A percentile compares a stretch with the other conserved stretches of the same genome.
Evolutionary conservation across 2,113 vertebrate species (phyloP).

Genomic region (Chiloscyllium plagiosum): DNA sequence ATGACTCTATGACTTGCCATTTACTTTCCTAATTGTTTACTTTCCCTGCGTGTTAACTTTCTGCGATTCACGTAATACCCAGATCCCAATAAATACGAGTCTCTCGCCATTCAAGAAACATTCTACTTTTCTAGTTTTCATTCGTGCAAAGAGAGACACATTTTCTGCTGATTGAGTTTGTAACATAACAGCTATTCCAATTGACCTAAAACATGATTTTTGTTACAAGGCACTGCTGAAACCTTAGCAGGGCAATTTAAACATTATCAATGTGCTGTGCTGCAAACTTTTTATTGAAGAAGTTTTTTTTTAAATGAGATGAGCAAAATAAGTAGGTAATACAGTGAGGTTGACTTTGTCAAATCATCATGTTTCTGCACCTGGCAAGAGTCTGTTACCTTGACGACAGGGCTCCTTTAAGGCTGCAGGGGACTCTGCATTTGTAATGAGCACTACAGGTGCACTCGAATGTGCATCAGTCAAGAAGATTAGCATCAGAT

Average conservation of each 20-base stretch:
- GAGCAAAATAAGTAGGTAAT: not conserved
- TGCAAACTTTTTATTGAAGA: not conserved
- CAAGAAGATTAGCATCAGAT: constrained; percentile 35
- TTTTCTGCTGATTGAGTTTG: not conserved
- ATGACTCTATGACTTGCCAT: too few species aligned
- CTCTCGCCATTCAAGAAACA: not conserved
- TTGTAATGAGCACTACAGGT: constrained; percentile 30
- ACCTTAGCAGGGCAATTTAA: not conserved
- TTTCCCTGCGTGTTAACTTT: too few species aligned
- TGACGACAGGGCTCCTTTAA: constrained; percentile 32
- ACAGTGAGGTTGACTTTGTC: not conserved
- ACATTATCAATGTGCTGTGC: not conserved
- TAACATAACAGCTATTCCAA: not conserved
- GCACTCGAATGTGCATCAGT: constrained; percentile 28
- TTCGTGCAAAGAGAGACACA: not conserved
- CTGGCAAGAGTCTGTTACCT: constrained; percentile 6
- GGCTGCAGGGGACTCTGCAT: constrained; percentile 20
- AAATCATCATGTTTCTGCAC: not conserved
- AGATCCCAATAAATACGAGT: not conserved
- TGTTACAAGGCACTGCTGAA: not conserved
- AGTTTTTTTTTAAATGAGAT: not conserved
- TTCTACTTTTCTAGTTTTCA: not conserved
- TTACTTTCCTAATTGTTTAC: too few species aligned
- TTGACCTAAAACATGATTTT: not conserved
- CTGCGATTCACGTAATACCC: too few species aligned